phyloP scores from a whole-genome alignment of 1,140 invertebrate genomes.

The Chlorops oryzae region DNA sequence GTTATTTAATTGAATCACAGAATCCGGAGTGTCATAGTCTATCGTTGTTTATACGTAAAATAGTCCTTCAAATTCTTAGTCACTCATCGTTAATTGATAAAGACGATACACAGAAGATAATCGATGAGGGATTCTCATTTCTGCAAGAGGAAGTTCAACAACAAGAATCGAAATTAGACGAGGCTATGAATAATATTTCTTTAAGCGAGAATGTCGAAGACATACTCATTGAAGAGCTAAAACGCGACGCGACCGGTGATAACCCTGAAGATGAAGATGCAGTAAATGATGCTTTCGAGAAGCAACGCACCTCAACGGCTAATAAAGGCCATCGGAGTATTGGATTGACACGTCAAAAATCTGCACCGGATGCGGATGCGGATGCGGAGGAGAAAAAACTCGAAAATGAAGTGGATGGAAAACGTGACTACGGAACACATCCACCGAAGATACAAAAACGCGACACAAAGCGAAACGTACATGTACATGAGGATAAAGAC shows the following conservation, averaged over 20 bases:
- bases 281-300: constrained; percentile 26
- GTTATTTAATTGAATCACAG: constrained; percentile 66
- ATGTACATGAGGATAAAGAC: constrained; percentile 35
- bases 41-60: constrained; percentile 75
- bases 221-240: constrained; percentile 39
- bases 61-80: constrained; percentile 74
- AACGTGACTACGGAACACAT: constrained; percentile 38
- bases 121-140: constrained; percentile 42
- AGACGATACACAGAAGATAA: constrained; percentile 37
- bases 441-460: constrained; percentile 25
- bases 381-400: constrained; percentile 17
- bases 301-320: constrained; percentile 31
- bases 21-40: constrained; percentile 57
- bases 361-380: no score
- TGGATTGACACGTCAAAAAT: constrained; percentile 37
- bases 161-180: constrained; percentile 41
- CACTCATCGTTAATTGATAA: constrained; percentile 51
- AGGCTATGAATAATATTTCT: constrained; percentile 42
- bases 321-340: constrained; percentile 21
- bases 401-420: constrained; percentile 12
- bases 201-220: constrained; percentile 42
- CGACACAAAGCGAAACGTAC: constrained; percentile 13
- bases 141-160: constrained; percentile 38
- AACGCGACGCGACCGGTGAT: constrained; percentile 28
- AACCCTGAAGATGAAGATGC: constrained; percentile 25